Percentiles rank a stretch among this genome's conserved stretches.
Evolutionary conservation across 2,797 vertebrate species (phyloP).

Genomic region (Tiaroga cobitis): DNA sequence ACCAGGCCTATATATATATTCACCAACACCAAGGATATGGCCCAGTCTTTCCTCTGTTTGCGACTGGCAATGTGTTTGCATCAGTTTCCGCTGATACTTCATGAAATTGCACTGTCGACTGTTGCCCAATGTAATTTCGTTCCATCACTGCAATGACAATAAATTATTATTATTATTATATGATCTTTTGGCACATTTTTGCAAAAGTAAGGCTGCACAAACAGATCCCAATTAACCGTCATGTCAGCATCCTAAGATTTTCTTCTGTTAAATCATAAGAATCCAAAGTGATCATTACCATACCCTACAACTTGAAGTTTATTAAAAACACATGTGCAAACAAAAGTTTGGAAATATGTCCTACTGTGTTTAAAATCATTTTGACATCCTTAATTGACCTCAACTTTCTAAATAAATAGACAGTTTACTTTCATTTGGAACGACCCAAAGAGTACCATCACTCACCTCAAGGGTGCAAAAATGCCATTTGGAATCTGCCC

Average conservation of each 20-base stretch:
- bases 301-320: not conserved
- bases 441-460: not conserved
- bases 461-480: not conserved
- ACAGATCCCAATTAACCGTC: not conserved
- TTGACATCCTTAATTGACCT: not conserved
- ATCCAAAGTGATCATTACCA: not conserved
- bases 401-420: not conserved
- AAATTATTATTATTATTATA: no score
- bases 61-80: not conserved
- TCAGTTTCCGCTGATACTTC: not conserved
- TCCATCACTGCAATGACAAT: no score
- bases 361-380: not conserved
- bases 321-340: not conserved
- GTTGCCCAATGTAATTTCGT: no score
- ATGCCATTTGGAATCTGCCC: not conserved
- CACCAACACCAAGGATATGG: conserved; percentile 17
- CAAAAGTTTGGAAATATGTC: not conserved
- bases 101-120: no score
- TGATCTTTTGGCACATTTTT: not conserved
- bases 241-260: not conserved
- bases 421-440: not conserved
- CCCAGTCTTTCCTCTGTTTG: conserved; percentile 7
- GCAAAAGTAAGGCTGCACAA: not conserved
- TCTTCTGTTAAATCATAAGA: not conserved
- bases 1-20: not conserved